Percentiles rank a stretch among this genome's conserved stretches.
Evolutionary conservation across 2,113 vertebrate genomes (phyloP).

Genomic region (Gymnogyps californianus): DNA sequence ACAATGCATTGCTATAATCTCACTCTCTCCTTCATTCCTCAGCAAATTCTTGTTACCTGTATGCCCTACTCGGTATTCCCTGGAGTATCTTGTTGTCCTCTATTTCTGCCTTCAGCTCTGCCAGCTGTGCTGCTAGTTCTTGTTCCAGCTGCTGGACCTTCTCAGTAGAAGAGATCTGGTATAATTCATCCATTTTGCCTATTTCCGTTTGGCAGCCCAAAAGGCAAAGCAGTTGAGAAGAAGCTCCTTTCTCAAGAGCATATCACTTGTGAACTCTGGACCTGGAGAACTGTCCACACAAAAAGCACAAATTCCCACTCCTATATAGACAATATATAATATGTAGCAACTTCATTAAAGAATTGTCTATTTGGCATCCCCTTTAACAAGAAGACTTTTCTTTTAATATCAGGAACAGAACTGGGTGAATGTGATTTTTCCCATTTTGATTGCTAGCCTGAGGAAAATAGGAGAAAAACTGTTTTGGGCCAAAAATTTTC

Average conservation of each 20-base stretch:
- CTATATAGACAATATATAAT: background rate
- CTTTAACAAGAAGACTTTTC: background rate
- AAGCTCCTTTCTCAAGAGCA: background rate
- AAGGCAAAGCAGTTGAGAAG: background rate
- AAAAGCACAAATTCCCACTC: background rate
- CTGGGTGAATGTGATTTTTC: background rate
- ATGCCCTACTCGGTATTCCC: background rate
- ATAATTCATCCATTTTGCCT: slow-evolving; percentile 63
- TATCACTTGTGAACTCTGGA: background rate
- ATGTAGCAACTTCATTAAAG: background rate
- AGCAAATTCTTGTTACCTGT: slow-evolving; percentile 58
- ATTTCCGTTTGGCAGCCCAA: background rate
- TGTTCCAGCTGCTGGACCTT: slow-evolving; percentile 74
- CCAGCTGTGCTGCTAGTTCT: slow-evolving; percentile 64
- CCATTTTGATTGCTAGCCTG: background rate
- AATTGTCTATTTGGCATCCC: background rate
- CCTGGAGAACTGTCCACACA: background rate
- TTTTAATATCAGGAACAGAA: background rate
- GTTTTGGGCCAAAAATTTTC: background rate
- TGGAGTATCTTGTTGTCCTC: slow-evolving; percentile 52
- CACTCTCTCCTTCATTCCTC: background rate
- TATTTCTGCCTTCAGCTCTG: slow-evolving; percentile 69
- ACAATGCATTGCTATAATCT: background rate
- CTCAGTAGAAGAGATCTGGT: slow-evolving; percentile 70
- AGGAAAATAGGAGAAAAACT: background rate